Base-by-base conservation (phyloP, 2,888 invertebrate species). In the Fabriciana adippe region DNA sequence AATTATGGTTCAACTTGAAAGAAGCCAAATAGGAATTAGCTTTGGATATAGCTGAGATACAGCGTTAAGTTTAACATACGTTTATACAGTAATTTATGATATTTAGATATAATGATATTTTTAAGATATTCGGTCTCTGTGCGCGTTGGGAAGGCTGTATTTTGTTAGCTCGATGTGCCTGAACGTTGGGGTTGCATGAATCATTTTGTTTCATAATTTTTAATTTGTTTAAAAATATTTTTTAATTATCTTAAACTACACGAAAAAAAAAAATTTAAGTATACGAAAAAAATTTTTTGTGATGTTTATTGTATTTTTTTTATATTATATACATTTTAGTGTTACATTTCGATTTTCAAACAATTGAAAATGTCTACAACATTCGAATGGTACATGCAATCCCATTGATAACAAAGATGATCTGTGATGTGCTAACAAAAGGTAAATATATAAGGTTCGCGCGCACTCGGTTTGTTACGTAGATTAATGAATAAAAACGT, bases 1-100 rank as follows among this genome's bases (percentile, higher is more conserved):
- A 89, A 90, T 83, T 86, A 83, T 86, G 83, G 91, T 92, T 92
- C 92, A 92, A 92, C 92, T 92, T 92, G 87, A 92, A 92, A 92
- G 92, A 92, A 92, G 92, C 92, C 92, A 92, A 92, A 92, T 89
- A 81, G 87, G 81, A 84, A 85, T 82, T 88, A 90, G 90, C 87
- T 90, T 89, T 90, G 81, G 75, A 78, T 85, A 87, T 79, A 82
- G 82, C 69, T 79, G 73, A 75, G 67, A 70, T 78, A 77, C 73
- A 48, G 73, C 63, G 59, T 71, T 84, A 79, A 76, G 78, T 75
- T 79, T 76, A 74, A 61, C 65, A 73, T 76, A 72, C 72, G 76
- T 74, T 75, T 76, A 78, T 75, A 76, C 69, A 75, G 73, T 81
- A 79, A 81, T 76, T 81, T 81, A 80, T 79, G 75, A 72, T 75